These are phyloP conservation scores for Chondrilla cf. caribensis DNA, from an alignment of 37 sponge, comb jelly and placozoan species.

Conservation along the genomic window DNA sequence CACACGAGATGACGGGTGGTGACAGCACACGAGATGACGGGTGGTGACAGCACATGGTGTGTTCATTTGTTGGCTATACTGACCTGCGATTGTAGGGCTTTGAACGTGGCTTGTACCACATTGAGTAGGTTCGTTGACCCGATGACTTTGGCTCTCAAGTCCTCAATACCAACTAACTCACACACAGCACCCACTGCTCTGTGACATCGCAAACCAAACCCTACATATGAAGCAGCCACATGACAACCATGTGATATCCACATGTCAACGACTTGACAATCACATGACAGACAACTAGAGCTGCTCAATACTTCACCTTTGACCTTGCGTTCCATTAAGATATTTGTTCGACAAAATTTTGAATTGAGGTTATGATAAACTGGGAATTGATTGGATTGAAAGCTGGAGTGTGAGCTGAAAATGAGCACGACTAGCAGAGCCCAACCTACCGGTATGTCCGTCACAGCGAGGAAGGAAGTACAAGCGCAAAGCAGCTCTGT, in stretches of 20 bases:
- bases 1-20: too few relatives aligned
- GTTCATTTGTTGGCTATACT: too few relatives aligned
- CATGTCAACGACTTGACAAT: too few relatives aligned
- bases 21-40: too few relatives aligned
- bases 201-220: conserved; percentile 74
- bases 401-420: too few relatives aligned
- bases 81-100: conserved; percentile 67
- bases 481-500: conserved; percentile 67
- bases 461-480: conserved; percentile 69
- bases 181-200: conserved; percentile 66
- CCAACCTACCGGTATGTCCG: conserved; percentile 68
- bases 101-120: conserved; percentile 75
- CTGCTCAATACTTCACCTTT: conserved; percentile 49
- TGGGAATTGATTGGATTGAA: not conserved
- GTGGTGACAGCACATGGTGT: too few relatives aligned
- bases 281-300: too few relatives aligned
- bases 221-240: conserved; percentile 8
- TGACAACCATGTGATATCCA: too few relatives aligned
- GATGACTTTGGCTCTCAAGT: conserved; percentile 68
- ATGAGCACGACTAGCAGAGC: too few relatives aligned
- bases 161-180: conserved; percentile 72
- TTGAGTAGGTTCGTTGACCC: conserved; percentile 80
- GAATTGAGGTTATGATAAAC: conserved; percentile 76
- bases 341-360: conserved; percentile 52
- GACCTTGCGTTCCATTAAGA: conserved; percentile 68